Evolutionary conservation across 2,113 vertebrate species (phyloP).

Genomic region (Aegotheles bennettii): DNA sequence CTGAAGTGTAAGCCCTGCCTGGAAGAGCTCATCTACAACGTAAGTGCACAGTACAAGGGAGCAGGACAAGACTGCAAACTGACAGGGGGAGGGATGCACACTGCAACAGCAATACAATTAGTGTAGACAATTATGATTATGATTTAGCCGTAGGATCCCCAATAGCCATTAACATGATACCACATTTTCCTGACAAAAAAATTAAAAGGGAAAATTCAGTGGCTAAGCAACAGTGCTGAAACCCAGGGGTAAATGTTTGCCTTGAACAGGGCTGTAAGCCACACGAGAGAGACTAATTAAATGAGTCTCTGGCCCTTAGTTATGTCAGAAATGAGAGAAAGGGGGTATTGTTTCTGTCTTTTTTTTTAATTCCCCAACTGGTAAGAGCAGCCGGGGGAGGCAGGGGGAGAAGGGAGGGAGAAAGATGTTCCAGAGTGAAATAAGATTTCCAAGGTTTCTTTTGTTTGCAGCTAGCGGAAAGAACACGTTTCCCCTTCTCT

Average conservation of each 20-base stretch:
- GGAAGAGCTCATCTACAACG: rapidly evolving
- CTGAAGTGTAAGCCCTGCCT: not conserved
- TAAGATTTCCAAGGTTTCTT: conserved; percentile 12
- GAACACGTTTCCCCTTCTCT: not conserved
- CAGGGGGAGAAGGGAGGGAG: not conserved
- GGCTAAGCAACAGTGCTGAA: not conserved
- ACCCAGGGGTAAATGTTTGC: not conserved
- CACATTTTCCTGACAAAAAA: conserved; percentile 33
- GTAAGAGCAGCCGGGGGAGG: not conserved
- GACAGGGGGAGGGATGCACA: not conserved
- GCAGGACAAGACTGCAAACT: not conserved
- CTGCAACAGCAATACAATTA: conserved; percentile 28
- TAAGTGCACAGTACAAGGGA: not conserved
- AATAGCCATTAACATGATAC: conserved; percentile 11
- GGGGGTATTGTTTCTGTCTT: not conserved
- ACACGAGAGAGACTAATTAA: not conserved
- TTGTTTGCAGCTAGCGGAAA: not conserved
- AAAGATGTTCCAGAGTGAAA: not conserved
- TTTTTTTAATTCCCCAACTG: not conserved
- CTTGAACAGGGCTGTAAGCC: not conserved
- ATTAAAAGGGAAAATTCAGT: not conserved
- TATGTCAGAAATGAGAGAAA: not conserved
- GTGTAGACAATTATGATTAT: conserved; percentile 39
- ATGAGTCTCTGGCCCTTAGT: not conserved
- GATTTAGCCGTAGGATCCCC: conserved; percentile 31